phyloP scores from a whole-genome alignment of 2,797 vertebrate genomes.

The Chelon labrosus region DNA sequence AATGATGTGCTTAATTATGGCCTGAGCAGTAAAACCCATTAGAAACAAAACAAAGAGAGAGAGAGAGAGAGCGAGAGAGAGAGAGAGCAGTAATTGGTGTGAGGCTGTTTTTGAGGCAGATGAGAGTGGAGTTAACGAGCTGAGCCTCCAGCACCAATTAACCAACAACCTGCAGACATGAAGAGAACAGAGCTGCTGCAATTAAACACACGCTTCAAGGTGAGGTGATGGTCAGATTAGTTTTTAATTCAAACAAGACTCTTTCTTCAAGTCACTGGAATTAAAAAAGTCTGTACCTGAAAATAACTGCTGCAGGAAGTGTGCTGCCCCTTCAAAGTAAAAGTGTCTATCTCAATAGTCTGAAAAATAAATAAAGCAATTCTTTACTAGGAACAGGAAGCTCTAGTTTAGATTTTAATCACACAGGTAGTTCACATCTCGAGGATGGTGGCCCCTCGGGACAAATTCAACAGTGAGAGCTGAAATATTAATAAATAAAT shows the following conservation, averaged over 20 bases:
- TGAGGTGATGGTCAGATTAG: slow-evolving; percentile 18
- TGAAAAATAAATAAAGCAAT: no score
- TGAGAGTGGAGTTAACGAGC: slow-evolving; percentile 64
- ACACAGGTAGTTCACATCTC: no score
- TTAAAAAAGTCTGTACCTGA: neutral
- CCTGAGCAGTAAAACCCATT: neutral
- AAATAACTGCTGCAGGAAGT: no score
- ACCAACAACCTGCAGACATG: slow-evolving; percentile 60
- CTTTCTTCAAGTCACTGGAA: neutral
- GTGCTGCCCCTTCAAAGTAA: no score
- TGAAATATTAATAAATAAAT: no score
- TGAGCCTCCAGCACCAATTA: slow-evolving; percentile 66
- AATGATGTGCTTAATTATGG: neutral
- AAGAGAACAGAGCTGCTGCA: slow-evolving; percentile 45
- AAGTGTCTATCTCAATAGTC: no score
- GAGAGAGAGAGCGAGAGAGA: no score
- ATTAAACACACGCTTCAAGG: slow-evolving; percentile 56
- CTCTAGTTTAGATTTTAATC: no score
- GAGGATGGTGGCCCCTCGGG: no score
- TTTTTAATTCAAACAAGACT: neutral
- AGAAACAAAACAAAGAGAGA: neutral
- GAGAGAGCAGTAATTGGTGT: slow-evolving; percentile 63
- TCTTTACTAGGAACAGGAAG: no score
- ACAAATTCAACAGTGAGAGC: no score
- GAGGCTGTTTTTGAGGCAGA: slow-evolving; percentile 64